Evolutionary conservation across 2,888 invertebrate species (phyloP).

Genomic region (Anaspis maculata): DNA sequence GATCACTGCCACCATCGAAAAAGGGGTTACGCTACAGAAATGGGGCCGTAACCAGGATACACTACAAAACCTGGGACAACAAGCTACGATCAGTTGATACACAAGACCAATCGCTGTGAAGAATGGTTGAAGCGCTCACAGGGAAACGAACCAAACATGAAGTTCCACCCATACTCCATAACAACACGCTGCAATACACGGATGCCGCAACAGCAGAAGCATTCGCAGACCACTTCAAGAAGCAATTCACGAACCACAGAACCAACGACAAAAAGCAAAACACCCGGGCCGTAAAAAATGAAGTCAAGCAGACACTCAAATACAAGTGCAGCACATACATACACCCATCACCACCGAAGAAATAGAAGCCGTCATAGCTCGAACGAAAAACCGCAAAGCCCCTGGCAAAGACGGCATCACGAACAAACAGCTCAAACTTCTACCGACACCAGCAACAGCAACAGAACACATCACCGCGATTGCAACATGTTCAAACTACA

Average conservation of each 20-base stretch:
- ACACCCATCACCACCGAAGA: neutral
- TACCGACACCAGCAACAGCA: neutral
- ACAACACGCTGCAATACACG: neutral
- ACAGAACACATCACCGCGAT: neutral
- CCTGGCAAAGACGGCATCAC: no score
- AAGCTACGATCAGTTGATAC: no score
- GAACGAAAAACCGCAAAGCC: neutral
- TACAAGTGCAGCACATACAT: neutral
- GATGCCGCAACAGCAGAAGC: neutral
- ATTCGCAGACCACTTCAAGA: neutral
- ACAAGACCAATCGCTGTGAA: neutral
- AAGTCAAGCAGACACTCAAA: neutral
- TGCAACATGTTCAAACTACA: conserved; percentile 2
- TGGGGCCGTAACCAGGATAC: no score
- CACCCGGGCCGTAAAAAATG: neutral
- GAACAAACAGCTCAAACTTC: neutral
- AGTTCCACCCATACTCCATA: neutral
- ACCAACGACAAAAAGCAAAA: neutral
- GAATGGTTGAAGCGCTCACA: neutral
- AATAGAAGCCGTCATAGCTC: neutral
- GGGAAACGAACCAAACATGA: neutral
- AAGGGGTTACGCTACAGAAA: no score
- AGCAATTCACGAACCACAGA: neutral
- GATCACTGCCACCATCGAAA: no score
- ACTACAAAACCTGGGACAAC: neutral